Evolutionary conservation across 2,797 vertebrate genomes (phyloP).

Genomic region (Lutjanus argentimaculatus): DNA sequence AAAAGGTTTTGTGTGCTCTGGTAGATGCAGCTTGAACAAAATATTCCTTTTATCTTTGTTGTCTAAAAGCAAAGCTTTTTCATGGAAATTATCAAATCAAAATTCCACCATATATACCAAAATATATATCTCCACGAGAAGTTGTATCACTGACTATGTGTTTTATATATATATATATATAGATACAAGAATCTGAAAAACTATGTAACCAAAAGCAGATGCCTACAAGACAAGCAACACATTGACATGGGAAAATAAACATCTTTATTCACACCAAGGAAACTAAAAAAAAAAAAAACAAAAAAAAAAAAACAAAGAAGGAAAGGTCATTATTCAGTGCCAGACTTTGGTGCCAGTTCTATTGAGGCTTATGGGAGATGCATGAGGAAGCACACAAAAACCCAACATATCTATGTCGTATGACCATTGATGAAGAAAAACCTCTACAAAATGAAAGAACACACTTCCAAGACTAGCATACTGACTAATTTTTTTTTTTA

Average conservation of each 20-base stretch:
- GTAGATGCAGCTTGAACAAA: neutral
- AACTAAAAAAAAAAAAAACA: too few relatives aligned
- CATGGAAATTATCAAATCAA: neutral
- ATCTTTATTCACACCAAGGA: neutral
- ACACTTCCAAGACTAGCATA: too few relatives aligned
- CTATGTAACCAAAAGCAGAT: slow-evolving; percentile 18
- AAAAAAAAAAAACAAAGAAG: too few relatives aligned
- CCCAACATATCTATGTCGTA: too few relatives aligned
- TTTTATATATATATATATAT: neutral
- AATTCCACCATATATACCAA: neutral
- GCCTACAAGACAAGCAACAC: neutral
- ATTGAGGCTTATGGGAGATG: too few relatives aligned
- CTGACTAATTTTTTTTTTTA: too few relatives aligned
- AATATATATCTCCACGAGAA: neutral
- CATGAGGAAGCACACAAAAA: too few relatives aligned
- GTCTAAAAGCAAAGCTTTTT: neutral
- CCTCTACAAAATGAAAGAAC: too few relatives aligned
- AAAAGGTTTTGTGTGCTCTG: too few relatives aligned
- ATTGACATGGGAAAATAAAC: neutral
- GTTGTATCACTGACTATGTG: neutral
- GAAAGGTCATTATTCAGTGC: too few relatives aligned
- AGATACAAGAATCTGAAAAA: neutral
- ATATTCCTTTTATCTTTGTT: neutral
- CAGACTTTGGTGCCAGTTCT: too few relatives aligned
- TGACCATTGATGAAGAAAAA: too few relatives aligned